These are phyloP conservation scores for Cheilosia soror DNA, from an alignment of 2,888 invertebrate genomes.

Conservation along the genomic window DNA sequence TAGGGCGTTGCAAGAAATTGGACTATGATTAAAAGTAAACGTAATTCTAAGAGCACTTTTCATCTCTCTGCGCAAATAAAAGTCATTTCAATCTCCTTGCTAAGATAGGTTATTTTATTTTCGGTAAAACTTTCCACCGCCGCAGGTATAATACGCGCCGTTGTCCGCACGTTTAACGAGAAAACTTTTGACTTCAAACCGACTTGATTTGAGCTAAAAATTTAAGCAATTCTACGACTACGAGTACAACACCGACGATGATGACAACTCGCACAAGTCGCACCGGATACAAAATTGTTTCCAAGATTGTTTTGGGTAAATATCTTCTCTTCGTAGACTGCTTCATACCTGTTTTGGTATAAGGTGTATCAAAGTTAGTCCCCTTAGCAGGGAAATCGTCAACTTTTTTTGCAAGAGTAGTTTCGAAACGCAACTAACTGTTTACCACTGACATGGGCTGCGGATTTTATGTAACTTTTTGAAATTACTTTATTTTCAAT, in stretches of 20 bases:
- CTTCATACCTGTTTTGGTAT: not conserved
- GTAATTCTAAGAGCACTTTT: not conserved
- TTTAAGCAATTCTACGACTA: not conserved
- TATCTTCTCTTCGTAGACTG: constrained; percentile 5
- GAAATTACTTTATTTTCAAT: constrained; percentile 45
- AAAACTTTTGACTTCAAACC: constrained; percentile 43
- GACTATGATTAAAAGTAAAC: constrained; percentile 32
- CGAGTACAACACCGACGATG: not conserved
- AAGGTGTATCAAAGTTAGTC: constrained; percentile 11
- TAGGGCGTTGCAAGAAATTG: not conserved
- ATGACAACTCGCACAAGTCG: not conserved
- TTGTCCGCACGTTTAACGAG: constrained; percentile 49
- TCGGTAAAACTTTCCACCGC: constrained; percentile 30
- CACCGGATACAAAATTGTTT: constrained; percentile 22
- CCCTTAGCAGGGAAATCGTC: not conserved
- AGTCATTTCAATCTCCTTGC: not conserved
- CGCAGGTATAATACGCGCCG: constrained; percentile 27
- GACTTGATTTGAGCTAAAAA: constrained; percentile 10
- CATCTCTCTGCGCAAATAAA: not conserved
- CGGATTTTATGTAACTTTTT: constrained; percentile 24
- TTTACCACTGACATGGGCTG: constrained; percentile 5
- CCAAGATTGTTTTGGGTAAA: constrained; percentile 16
- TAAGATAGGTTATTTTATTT: constrained; percentile 7
- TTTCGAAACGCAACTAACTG: constrained; percentile 11
- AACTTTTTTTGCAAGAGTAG: constrained; percentile 1